Conservation (phyloP, 2,888 invertebrate genomes). For the Synanthedon myopaeformis region DNA sequence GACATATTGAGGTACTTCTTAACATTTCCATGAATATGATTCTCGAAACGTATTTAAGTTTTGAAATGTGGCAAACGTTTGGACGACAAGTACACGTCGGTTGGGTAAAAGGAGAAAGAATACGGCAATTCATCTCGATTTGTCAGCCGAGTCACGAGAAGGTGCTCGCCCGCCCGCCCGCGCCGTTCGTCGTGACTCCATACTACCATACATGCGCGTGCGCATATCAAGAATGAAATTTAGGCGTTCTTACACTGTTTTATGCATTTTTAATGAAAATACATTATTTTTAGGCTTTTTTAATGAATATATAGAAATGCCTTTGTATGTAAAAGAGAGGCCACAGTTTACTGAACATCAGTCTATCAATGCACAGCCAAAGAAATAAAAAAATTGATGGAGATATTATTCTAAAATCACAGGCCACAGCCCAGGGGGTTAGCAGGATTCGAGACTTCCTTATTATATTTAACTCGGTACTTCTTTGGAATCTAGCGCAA, state of each 20-base stretch:
- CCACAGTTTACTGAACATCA: too few species aligned
- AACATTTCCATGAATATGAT: not conserved
- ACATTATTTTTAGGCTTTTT: too few species aligned
- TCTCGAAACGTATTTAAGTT: conserved; percentile 6
- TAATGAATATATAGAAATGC: too few species aligned
- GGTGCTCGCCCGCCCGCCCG: conserved; percentile 44
- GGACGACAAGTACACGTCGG: conserved; percentile 26
- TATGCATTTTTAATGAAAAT: not conserved
- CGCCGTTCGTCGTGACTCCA: conserved; percentile 4
- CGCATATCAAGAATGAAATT: conserved; percentile 19
- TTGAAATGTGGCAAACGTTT: conserved; percentile 30
- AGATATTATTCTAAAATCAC: too few species aligned
- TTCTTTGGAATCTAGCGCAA: too few species aligned
- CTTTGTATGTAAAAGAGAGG: too few species aligned
- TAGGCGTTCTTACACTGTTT: conserved; percentile 23
- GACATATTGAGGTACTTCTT: not conserved
- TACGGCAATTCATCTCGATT: conserved; percentile 64
- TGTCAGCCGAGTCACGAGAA: conserved; percentile 55
- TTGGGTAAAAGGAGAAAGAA: conserved; percentile 22
- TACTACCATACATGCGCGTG: conserved; percentile 14
- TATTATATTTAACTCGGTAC: too few species aligned
- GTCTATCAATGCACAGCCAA: too few species aligned
- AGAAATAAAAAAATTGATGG: too few species aligned
- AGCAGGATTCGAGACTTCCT: too few species aligned
- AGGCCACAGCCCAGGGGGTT: too few species aligned